Evolutionary conservation across 2,888 invertebrate genomes (phyloP), one percentile per base, ranked within the genome.

Genomic region (Mamestra brassicae): DNA sequence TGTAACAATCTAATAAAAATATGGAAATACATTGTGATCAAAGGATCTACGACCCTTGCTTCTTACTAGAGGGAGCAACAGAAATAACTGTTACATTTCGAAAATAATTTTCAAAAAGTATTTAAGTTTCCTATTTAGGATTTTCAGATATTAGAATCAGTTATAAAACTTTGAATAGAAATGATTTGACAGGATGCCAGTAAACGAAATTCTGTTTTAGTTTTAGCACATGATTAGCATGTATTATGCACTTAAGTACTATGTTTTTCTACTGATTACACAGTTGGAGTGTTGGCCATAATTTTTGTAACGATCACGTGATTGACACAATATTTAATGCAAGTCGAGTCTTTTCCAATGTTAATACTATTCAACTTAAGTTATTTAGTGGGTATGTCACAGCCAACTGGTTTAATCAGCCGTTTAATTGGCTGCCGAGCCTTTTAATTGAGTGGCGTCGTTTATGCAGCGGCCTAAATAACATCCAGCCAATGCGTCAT

Each of bases 1-100:
- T 69, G 58, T 74, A 34, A 72, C 42, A 66, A 76, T 74, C 76
- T 72, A 78, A 87, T 83, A 76, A 82, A 83, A 81, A 75, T 83
- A 85, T 86, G 83, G 69, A 80, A 82, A 87, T 83, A 50, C 62
- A 65, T 42, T 62, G 15, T 69, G 74, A 80, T 83, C 84, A 85
- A 80, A 85, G 58, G 54, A n/a, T 54, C 3, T 61, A 47, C 17
- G 36, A 34, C 34, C 52, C 72, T 74, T 62, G n/a, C 17, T 55
- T 38, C 17, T 17, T 34, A 71, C 15, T 42, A 15, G 42, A 57
- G 10, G 26, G 45, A 58, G 69, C 8, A 36, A 66, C 47, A 15
- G 26, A 4, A 57, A n/a, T 54, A 13, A 54, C 10, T 10, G 10
- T 60, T n/a, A 54, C 60, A 55, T 81, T 72, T 61, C 5, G 2